phyloP scores from a whole-genome alignment of 2,113 vertebrate genomes.

The Pluvianellus socialis region DNA sequence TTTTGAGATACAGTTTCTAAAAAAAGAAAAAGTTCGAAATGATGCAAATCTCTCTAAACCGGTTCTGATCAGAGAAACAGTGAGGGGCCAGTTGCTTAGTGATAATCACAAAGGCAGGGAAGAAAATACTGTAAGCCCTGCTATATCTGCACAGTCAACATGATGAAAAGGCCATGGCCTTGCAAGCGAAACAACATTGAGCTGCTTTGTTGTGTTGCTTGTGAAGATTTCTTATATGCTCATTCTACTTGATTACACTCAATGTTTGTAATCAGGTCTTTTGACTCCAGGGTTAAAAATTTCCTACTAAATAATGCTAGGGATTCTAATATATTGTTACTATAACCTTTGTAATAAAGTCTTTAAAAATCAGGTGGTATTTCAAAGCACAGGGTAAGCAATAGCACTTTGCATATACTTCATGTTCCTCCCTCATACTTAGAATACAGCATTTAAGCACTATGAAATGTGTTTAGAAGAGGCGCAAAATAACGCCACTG shows the following conservation, averaged over 20 bases:
- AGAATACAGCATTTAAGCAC: background rate
- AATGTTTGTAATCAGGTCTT: background rate
- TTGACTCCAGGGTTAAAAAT: background rate
- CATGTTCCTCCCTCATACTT: background rate
- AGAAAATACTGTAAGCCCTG: background rate
- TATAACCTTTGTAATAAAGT: background rate
- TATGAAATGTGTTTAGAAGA: background rate
- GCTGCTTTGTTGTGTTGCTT: background rate
- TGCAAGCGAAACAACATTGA: background rate
- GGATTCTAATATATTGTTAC: background rate
- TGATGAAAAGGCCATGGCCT: background rate
- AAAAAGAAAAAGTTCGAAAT: constrained; percentile 9
- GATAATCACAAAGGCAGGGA: constrained; percentile 25
- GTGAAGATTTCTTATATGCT: background rate
- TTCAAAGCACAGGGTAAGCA: background rate
- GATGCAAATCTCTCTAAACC: background rate
- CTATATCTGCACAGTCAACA: background rate
- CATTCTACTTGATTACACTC: background rate
- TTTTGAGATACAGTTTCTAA: background rate
- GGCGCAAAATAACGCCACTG: background rate
- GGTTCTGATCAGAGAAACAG: background rate
- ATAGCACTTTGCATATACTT: background rate
- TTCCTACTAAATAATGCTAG: background rate
- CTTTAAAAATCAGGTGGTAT: background rate
- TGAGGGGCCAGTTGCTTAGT: background rate